Percentiles rank a stretch among this genome's conserved stretches.
Conservation (phyloP, 2,113 vertebrate genomes). For the Cyprinodon brontotheroides region DNA sequence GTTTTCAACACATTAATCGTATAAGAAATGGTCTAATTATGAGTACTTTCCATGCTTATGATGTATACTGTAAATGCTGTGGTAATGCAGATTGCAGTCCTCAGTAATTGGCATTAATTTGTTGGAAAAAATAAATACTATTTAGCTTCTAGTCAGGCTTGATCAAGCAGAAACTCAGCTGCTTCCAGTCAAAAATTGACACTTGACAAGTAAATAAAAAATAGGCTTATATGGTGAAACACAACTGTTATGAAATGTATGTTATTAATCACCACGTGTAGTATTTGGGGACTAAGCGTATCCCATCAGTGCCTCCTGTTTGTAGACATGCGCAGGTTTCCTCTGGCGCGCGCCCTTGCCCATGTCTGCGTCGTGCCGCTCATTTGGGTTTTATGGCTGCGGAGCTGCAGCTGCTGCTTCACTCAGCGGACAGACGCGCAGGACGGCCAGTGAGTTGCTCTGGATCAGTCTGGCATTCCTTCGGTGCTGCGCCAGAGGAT, state of each 20-base stretch:
- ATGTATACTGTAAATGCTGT: too few species aligned
- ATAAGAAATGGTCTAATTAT: too few species aligned
- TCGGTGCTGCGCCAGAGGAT: slow-evolving; percentile 47
- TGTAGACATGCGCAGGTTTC: slow-evolving; percentile 7
- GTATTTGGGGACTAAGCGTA: neutral
- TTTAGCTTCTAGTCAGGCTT: too few species aligned
- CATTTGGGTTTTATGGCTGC: slow-evolving; percentile 45
- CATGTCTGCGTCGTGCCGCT: slow-evolving; percentile 51
- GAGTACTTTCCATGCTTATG: neutral
- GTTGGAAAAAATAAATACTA: too few species aligned
- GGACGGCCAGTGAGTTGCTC: slow-evolving; percentile 25
- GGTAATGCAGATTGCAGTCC: too few species aligned
- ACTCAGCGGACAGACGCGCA: slow-evolving; percentile 33
- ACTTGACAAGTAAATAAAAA: neutral
- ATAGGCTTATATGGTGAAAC: neutral
- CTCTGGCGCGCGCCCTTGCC: slow-evolving; percentile 13
- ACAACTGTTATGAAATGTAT: neutral
- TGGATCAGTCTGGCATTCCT: slow-evolving; percentile 55
- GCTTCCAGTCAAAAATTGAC: neutral
- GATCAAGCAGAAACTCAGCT: neutral
- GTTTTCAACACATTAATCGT: too few species aligned
- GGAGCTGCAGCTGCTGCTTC: slow-evolving; percentile 30
- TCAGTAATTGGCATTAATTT: neutral
- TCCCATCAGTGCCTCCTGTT: neutral
- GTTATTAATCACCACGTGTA: neutral